phyloP scores from a whole-genome alignment of 2,113 vertebrate genomes.

The Gymnobelideus leadbeateri region DNA sequence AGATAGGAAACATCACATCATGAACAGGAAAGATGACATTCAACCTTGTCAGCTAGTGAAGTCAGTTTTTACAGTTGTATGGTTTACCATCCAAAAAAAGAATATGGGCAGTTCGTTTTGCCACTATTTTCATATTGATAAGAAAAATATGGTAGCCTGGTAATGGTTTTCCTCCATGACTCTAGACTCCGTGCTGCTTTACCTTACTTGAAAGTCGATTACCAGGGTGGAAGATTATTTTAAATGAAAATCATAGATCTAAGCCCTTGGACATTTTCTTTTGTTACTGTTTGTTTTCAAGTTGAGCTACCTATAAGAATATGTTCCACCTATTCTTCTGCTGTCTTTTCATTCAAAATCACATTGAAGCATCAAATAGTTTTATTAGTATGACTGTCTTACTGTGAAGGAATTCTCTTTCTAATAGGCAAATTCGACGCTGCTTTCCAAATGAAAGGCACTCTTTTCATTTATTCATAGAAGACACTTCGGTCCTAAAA shows the following conservation, averaged over 20 bases:
- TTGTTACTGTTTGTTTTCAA: constrained; percentile 65
- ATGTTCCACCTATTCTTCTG: constrained; percentile 53
- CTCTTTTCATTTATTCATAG: constrained; percentile 61
- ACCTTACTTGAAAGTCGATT: constrained; percentile 74
- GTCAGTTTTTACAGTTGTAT: not conserved
- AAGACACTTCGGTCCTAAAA: constrained; percentile 62
- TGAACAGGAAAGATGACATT: not conserved
- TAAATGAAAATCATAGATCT: constrained; percentile 57
- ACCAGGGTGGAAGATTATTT: constrained; percentile 41
- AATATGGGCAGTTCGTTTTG: not conserved
- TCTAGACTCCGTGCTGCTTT: constrained; percentile 57
- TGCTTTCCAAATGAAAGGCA: constrained; percentile 73
- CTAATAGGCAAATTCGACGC: constrained; percentile 64
- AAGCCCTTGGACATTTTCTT: constrained; percentile 53
- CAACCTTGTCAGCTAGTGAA: not conserved
- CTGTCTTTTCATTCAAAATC: constrained; percentile 70
- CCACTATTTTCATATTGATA: constrained; percentile 55
- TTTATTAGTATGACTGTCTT: constrained; percentile 62
- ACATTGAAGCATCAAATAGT: constrained; percentile 66
- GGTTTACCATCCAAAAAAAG: not conserved
- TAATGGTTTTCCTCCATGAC: constrained; percentile 75
- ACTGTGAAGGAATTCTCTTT: constrained; percentile 61
- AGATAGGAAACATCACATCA: not conserved
- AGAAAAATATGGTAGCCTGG: constrained; percentile 57
- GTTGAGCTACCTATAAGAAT: constrained; percentile 59